Evolutionary conservation across 2,888 invertebrate species (phyloP).

Genomic region (Seira sanloemensis): DNA sequence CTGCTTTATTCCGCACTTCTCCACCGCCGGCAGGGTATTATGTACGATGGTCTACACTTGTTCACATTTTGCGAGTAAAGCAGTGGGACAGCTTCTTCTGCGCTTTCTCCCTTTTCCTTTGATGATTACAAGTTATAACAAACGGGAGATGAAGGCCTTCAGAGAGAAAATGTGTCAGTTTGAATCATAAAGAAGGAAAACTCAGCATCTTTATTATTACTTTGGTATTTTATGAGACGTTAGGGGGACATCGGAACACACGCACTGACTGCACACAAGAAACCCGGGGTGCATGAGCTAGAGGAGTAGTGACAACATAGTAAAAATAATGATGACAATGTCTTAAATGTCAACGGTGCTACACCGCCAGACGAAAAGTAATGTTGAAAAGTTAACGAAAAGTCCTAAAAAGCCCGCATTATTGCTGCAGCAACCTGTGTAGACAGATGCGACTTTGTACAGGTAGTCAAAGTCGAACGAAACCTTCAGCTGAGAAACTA

Average conservation of each 20-base stretch:
- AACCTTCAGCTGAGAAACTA: neutral
- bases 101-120: constrained; percentile 2
- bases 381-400: constrained; percentile 57
- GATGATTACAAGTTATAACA: constrained; percentile 11
- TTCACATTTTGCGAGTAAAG: neutral
- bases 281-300: neutral
- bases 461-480: neutral
- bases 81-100: neutral
- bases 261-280: constrained; percentile 14
- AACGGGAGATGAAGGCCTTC: neutral
- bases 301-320: constrained; percentile 26
- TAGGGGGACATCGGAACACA: constrained; percentile 42
- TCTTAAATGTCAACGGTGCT: constrained; percentile 61
- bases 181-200: constrained; percentile 56
- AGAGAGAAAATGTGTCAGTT: constrained; percentile 40
- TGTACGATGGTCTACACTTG: neutral
- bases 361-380: constrained; percentile 54
- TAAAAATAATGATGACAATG: constrained; percentile 63
- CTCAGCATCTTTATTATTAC: constrained; percentile 64
- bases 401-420: constrained; percentile 54
- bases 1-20: neutral
- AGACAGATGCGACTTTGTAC: constrained; percentile 10
- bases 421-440: constrained; percentile 55
- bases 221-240: constrained; percentile 62
- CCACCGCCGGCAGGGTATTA: neutral